Conservation (phyloP, 2,888 invertebrate species). For the Elmis aenea region DNA sequence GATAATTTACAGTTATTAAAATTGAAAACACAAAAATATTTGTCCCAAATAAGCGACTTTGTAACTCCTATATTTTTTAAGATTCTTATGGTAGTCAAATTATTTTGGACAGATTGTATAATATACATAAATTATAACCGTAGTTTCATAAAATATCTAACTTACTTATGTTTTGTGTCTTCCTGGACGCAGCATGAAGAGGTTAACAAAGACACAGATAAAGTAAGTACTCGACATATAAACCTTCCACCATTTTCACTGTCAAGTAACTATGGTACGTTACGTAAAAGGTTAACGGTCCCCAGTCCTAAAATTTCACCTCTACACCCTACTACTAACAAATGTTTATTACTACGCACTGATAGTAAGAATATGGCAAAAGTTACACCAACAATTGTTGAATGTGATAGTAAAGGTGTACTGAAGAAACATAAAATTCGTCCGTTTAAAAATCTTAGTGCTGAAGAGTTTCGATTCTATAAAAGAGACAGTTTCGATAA, state of each 20-base stretch:
- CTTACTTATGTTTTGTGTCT: constrained; percentile 27
- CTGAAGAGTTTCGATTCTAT: constrained; percentile 34
- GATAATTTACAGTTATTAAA: too few species aligned
- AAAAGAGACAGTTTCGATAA: constrained; percentile 21
- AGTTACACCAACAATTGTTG: constrained; percentile 10
- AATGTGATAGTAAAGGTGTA: constrained; percentile 10
- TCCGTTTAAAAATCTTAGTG: constrained; percentile 35
- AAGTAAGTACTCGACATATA: constrained; percentile 45
- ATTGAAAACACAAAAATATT: too few species aligned
- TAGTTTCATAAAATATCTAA: too few species aligned
- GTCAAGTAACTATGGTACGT: constrained; percentile 26
- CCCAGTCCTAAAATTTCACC: constrained; percentile 8
- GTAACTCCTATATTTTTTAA: too few species aligned
- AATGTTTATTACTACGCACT: constrained; percentile 11
- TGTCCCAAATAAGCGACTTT: too few species aligned
- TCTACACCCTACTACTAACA: constrained; percentile 9
- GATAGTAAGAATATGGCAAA: constrained; percentile 10
- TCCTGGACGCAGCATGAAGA: constrained; percentile 44
- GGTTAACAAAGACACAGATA: constrained; percentile 39
- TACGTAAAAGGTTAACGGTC: constrained; percentile 26
- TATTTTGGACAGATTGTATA: too few species aligned
- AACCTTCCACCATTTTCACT: constrained; percentile 31
- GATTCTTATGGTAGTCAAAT: too few species aligned
- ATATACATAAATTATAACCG: too few species aligned
- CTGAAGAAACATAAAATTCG: constrained; percentile 24